Base-by-base conservation (phyloP, 1,140 invertebrate species). In the Achatina immaculata region DNA sequence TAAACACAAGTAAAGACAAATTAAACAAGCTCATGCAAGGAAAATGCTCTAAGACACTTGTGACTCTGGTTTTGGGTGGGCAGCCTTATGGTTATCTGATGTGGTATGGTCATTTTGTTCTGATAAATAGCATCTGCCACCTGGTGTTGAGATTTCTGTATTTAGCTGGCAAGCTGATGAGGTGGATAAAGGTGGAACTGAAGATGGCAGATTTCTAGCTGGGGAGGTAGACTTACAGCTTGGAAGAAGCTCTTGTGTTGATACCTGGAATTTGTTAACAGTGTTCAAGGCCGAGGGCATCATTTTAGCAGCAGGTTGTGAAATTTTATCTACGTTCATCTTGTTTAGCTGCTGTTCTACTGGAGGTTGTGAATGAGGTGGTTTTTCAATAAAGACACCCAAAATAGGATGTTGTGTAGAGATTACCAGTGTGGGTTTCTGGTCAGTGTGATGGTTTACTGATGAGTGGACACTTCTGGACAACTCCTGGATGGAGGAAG, bases 31-130 rank as follows among this genome's bases (percentile, higher is more conserved):
- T n/a, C n/a, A n/a, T n/a, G n/a, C n/a, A n/a, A n/a, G n/a, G n/a
- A n/a, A n/a, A n/a, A n/a, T n/a, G n/a, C n/a, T n/a, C n/a, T n/a
- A n/a, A n/a, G n/a, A n/a, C n/a, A n/a, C n/a, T n/a, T n/a, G n/a
- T n/a, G n/a, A n/a, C n/a, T n/a, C n/a, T n/a, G 81, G 78, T 78
- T 78, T 77, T n/a, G 83, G 73, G 81, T 81, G 48, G 83, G 80
- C 80, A 89, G 82, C 89, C 90, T 42, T 83, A 43, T 79, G 91
- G 40, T 90, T 75, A n/a, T 19, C 34, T 21, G 76, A 36, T 4
- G 76, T 43, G 0, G 68, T 31, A 48, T 66, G 55, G 48, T 80
- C 78, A 58, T 68, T 80, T n/a, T 68, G 55, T 9, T 68, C 78
- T 21, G 76, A 68, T 28, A 78, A 31, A n/a, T 58, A 78, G 58